Base-by-base conservation (phyloP, 1,140 invertebrate genomes). In the Campoletis sonorensis region DNA sequence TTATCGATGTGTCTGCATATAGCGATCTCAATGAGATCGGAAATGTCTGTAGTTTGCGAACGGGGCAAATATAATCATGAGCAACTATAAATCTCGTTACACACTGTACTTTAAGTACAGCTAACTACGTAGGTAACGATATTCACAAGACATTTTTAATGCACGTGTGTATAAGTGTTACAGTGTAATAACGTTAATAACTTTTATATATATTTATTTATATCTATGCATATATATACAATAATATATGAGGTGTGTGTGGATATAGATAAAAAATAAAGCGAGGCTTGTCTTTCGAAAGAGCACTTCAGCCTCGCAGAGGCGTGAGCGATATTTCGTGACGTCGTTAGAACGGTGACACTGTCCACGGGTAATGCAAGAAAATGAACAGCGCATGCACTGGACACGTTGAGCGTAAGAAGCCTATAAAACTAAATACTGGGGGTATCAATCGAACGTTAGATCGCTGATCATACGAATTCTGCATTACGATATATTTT, bases 301-400 rank as follows among this genome's bases (percentile, higher is more conserved):
- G 51, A 77, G 75, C 51, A 77, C 75, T 77, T 23, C 13, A 54
- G 75, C 75, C 75, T 77, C 75, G 75, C 61, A 67, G 30, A 77
- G 75, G 75, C 79, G 79, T 80, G 79, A 80, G 79, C 70, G 70
- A 80, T 80, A 80, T 75, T 80, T 80, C 79, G 79, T 75, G 79
- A 80, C 72, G 79, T 75, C 72, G 79, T 64, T 77, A 77, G 75
- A 77, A 61, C 75, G 75, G 75, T 77, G 75, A 77, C 75, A 77
- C 75, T 16, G 45, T 49, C 11, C 75, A 40, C 37, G 13, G 26
- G 21, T 27, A 67, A 67, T 67, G 61, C 23, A 67, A 67, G 26
- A 27, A 67, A 67, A 67, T 67, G 18, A 11, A 10, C 54, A 58
- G 18, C 54, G 18, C 54, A 58, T 18, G 54, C 18, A 18, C 54